phyloP scores from a whole-genome alignment of 2,113 vertebrate genomes.

The Chionis minor region DNA sequence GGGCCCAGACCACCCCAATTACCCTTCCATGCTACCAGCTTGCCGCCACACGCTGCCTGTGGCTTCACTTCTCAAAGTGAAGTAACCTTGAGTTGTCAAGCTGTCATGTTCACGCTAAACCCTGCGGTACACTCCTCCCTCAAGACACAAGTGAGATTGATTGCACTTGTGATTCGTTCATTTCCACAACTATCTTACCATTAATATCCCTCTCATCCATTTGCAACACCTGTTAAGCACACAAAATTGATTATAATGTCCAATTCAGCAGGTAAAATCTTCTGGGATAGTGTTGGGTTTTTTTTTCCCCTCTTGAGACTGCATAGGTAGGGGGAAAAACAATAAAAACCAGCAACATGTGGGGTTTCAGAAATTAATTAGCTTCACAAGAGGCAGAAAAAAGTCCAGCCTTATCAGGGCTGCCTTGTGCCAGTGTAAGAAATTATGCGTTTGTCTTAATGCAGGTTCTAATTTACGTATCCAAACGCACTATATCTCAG shows the following conservation, averaged over 20 bases:
- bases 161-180: slow-evolving; percentile 25
- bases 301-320: background rate
- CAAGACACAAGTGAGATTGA: slow-evolving; percentile 41
- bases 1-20: background rate
- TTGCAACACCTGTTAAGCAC: slow-evolving; percentile 15
- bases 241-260: slow-evolving; percentile 42
- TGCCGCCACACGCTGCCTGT: accelerated
- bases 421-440: background rate
- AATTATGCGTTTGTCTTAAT: background rate
- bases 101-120: background rate
- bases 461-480: slow-evolving; percentile 34
- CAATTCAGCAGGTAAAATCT: background rate
- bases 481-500: background rate
- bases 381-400: background rate
- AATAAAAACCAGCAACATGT: background rate
- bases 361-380: slow-evolving; percentile 21
- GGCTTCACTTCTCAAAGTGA: background rate
- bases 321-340: background rate
- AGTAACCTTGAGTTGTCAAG: slow-evolving; percentile 6
- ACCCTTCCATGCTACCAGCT: accelerated
- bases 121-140: background rate
- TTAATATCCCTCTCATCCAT: slow-evolving; percentile 19
- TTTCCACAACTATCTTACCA: slow-evolving; percentile 17
- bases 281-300: background rate
- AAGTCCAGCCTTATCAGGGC: background rate